Evolutionary conservation across 2,113 vertebrate species (phyloP), one percentile per base, ranked within the genome.

Genomic region (Raja brachyura): DNA sequence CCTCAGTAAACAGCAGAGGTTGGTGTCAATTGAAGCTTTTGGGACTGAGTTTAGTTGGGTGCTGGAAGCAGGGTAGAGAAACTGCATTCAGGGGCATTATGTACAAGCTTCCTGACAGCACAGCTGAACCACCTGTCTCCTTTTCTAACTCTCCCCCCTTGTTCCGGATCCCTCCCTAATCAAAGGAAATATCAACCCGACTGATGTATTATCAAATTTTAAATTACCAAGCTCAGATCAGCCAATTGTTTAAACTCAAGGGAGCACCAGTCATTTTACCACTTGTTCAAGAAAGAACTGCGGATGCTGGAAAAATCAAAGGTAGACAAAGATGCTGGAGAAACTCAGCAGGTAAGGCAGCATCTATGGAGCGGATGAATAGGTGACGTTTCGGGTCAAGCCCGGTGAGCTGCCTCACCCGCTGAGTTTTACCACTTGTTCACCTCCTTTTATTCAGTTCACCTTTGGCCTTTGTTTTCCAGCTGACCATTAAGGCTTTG

Each of bases 401-500:
- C n/a, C n/a, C n/a, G n/a, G n/a, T n/a, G n/a, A n/a, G n/a, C n/a
- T n/a, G 39, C 39, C 39, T 48, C 39, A 48, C 39, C 39, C 3
- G 39, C 39, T 48, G 39, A 48, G 39, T 88, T 63, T 63, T n/a
- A 31, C 56, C 28, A 31, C 14, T 18, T n/a, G 16, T n/a, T 63
- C 14, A n/a, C 61, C 59, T 59, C 14, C 31, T 85, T 63, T 1
- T 56, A 61, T 63, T 31, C 6, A 0, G 14, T 48, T 90, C 39
- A 92, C 66, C 63, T 92, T 20, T 92, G 28, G 5, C 31, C 33
- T 1, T 92, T 28, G 4, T 94, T 93, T 94, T 93, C 88, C 93
- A 99, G 99, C 93, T 99, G 94, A 99, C 98, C 14, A 95, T 99
- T 74, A 98, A 98, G 95, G 98, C 97, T 0, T 94, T 99, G n/a